These are phyloP conservation scores for Allacma fusca DNA, from an alignment of 2,888 invertebrate species.

Conservation along the genomic window DNA sequence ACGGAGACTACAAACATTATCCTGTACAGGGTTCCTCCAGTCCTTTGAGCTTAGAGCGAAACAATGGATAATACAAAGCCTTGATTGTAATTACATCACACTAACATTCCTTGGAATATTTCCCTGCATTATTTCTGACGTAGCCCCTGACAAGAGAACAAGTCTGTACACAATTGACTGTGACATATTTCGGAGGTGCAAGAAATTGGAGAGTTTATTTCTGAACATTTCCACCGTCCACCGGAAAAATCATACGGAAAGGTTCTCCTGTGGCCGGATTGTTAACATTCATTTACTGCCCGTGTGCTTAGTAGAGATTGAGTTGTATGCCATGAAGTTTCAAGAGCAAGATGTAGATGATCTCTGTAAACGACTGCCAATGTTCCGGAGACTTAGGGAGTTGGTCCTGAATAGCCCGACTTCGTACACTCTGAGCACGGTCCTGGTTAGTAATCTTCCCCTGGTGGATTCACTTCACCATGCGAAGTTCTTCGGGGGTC, in stretches of 20 bases:
- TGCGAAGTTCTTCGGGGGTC: background rate
- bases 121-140: background rate
- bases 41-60: background rate
- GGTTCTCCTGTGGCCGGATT: conserved; percentile 7
- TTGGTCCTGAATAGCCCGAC: conserved; percentile 8
- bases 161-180: background rate
- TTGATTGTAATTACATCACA: background rate
- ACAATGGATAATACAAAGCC: background rate
- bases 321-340: background rate
- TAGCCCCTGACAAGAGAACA: background rate
- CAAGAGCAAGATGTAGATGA: background rate
- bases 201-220: conserved; percentile 24
- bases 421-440: background rate
- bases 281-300: background rate
- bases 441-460: background rate
- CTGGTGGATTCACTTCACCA: background rate
- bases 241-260: background rate
- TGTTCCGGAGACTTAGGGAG: background rate
- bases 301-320: background rate
- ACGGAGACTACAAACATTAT: background rate
- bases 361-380: conserved; percentile 4
- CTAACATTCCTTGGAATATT: conserved; percentile 6
- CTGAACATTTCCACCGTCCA: conserved; percentile 1
- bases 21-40: background rate
- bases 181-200: background rate